Conservation (phyloP, 2,888 invertebrate species). For the Ptilodon capucinus region DNA sequence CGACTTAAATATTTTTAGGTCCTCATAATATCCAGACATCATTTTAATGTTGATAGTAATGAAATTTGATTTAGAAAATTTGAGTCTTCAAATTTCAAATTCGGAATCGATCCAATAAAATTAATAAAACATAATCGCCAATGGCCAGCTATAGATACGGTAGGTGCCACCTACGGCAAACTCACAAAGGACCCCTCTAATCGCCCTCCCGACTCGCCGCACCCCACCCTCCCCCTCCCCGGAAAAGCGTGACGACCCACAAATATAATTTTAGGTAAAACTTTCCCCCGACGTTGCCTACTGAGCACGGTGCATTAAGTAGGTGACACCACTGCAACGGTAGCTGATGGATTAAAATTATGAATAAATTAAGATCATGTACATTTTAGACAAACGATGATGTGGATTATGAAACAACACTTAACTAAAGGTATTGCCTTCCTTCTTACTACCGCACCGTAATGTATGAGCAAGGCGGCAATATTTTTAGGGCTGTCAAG, state of each 20-base stretch:
- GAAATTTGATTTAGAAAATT: too few relatives aligned
- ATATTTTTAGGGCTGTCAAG: too few relatives aligned
- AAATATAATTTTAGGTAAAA: conserved; percentile 82
- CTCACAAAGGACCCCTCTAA: conserved; percentile 75
- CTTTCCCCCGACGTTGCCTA: conserved; percentile 71
- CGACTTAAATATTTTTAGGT: too few relatives aligned
- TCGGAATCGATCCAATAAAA: neutral
- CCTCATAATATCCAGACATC: too few relatives aligned
- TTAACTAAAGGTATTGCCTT: too few relatives aligned
- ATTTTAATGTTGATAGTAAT: too few relatives aligned
- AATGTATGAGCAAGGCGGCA: too few relatives aligned
- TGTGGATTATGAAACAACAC: too few relatives aligned
- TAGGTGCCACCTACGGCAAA: conserved; percentile 61
- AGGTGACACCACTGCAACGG: conserved; percentile 42
- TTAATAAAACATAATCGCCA: conserved; percentile 33
- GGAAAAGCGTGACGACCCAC: conserved; percentile 82
- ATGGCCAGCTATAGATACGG: conserved; percentile 58
- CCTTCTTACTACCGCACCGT: too few relatives aligned
- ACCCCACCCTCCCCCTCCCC: conserved; percentile 43
- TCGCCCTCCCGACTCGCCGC: conserved; percentile 56
- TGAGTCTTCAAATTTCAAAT: too few relatives aligned
- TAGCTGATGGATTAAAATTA: conserved; percentile 38
- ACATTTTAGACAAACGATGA: neutral
- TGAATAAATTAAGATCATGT: conserved; percentile 2
- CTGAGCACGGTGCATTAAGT: conserved; percentile 66